Conservation (phyloP, 2,797 vertebrate genomes). For the Hemitrygon akajei region DNA sequence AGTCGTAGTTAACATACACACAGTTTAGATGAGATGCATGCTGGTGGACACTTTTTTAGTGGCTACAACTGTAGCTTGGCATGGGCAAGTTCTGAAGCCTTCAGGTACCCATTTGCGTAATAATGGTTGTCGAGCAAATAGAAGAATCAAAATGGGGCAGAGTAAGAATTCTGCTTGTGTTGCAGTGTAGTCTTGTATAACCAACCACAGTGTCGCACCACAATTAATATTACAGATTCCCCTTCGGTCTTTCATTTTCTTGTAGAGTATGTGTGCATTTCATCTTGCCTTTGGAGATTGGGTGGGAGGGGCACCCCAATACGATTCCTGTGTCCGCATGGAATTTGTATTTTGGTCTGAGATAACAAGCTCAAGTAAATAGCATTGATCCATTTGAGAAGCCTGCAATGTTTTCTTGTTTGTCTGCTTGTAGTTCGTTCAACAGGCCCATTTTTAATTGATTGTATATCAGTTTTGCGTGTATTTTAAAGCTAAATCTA, state of each 20-base stretch:
- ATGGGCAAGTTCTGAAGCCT: background rate
- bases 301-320: background rate
- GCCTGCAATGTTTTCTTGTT: background rate
- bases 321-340: background rate
- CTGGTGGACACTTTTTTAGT: background rate
- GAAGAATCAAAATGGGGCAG: background rate
- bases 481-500: background rate
- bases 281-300: background rate
- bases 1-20: background rate
- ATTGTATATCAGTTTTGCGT: background rate
- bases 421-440: background rate
- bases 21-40: background rate
- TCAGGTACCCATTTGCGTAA: background rate
- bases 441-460: background rate
- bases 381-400: slow-evolving; percentile 3
- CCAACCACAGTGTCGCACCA: background rate
- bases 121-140: background rate
- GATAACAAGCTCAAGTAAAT: background rate
- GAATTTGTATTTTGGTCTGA: background rate
- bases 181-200: background rate
- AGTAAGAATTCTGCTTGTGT: background rate
- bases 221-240: background rate
- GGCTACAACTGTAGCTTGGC: background rate
- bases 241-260: slow-evolving; percentile 19
- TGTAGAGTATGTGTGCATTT: background rate